These are phyloP conservation scores for Ageneiosus marmoratus DNA, from an alignment of 2,113 vertebrate species.

Conservation along the genomic window DNA sequence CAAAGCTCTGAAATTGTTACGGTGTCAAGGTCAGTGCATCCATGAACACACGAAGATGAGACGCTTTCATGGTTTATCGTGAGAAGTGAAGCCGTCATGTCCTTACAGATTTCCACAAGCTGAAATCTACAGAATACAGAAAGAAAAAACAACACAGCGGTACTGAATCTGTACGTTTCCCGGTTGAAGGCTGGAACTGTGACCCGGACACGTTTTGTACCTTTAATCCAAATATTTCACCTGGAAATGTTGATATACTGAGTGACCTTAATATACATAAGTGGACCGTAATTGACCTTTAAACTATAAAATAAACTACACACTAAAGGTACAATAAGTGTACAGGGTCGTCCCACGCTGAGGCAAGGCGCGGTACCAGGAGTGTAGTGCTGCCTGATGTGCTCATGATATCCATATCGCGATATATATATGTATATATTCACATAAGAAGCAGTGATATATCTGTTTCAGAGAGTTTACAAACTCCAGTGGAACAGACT, in stretches of 20 bases:
- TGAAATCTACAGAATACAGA: neutral
- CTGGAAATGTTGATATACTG: no score
- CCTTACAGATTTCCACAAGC: no score
- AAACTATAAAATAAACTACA: neutral
- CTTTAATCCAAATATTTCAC: no score
- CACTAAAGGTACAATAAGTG: neutral
- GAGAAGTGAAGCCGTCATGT: neutral
- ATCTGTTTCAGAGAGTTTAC: no score
- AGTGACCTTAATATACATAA: no score
- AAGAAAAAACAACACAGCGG: neutral
- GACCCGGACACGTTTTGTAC: neutral
- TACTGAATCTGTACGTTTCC: neutral
- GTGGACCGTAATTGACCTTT: neutral
- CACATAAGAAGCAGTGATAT: no score
- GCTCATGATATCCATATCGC: neutral
- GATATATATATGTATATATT: no score
- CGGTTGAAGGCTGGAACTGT: neutral
- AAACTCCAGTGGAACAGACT: neutral
- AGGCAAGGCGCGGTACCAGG: neutral
- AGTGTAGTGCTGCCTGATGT: neutral
- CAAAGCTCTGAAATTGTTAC: neutral
- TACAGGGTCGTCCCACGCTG: no score
- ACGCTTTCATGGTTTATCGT: neutral
- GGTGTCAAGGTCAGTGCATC: neutral
- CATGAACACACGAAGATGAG: neutral